These are phyloP conservation scores for Gorsachius goisagi DNA, from an alignment of 2,113 vertebrate genomes.

Conservation along the genomic window DNA sequence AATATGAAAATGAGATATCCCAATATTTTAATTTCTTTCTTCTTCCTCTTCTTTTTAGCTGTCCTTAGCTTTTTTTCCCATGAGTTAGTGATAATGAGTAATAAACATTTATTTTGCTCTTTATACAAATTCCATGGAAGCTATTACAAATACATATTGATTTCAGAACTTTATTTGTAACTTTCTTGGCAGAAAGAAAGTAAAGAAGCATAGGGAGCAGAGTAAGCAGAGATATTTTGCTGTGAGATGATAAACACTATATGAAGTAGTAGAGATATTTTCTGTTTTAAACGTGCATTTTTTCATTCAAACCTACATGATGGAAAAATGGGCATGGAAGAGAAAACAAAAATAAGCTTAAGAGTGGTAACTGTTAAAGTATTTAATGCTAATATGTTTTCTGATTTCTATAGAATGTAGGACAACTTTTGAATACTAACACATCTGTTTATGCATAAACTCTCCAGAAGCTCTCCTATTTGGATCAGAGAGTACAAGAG, in stretches of 20 bases:
- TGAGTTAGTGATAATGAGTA: neutral
- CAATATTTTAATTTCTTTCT: neutral
- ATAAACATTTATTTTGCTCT: neutral
- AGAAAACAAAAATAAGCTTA: neutral
- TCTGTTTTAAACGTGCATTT: neutral
- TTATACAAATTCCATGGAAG: neutral
- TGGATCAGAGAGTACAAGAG: slow-evolving; percentile 31
- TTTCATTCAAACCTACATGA: neutral
- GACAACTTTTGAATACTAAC: neutral
- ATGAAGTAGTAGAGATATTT: neutral
- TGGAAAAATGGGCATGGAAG: neutral
- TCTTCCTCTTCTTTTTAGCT: neutral
- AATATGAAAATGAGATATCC: neutral
- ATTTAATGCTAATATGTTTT: neutral
- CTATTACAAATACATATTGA: neutral
- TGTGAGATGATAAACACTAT: neutral
- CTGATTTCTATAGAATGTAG: neutral
- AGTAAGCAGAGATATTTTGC: neutral
- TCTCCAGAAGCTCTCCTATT: slow-evolving; percentile 55
- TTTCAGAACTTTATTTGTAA: slow-evolving; percentile 3
- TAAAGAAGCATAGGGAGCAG: neutral
- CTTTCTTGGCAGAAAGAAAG: neutral
- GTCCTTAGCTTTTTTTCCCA: neutral
- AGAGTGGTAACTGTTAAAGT: neutral
- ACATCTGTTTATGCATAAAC: neutral